Conservation (phyloP, 2,797 vertebrate species). For the Sebastes variabilis region DNA sequence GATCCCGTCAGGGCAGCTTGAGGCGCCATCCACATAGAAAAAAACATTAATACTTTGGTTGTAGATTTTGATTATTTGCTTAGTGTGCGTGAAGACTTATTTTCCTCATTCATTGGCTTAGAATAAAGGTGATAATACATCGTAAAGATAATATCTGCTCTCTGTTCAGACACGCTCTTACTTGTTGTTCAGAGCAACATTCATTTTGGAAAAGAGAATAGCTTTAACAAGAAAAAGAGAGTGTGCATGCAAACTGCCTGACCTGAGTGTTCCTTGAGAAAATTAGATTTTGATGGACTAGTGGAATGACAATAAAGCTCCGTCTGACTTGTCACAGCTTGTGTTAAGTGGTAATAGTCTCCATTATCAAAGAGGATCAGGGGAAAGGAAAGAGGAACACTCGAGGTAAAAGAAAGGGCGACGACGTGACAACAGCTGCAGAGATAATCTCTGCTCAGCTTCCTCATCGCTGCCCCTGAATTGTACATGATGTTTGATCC, state of each 20-base stretch:
- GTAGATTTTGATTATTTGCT: not conserved
- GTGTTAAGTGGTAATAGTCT: slow-evolving; percentile 43
- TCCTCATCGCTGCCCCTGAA: not conserved
- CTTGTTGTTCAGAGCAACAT: not conserved
- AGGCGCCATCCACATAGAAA: not conserved
- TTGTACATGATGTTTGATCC: not conserved
- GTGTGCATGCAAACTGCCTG: slow-evolving; percentile 28
- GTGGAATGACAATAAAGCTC: slow-evolving; percentile 39
- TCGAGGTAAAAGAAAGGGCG: not conserved
- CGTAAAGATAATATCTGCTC: not conserved
- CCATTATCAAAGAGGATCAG: slow-evolving; percentile 30
- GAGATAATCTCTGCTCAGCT: not conserved
- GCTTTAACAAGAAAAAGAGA: not conserved
- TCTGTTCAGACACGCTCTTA: not conserved
- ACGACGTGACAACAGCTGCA: not conserved
- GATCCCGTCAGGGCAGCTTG: not conserved
- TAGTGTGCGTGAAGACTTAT: not conserved
- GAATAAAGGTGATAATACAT: not conserved
- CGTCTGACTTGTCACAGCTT: slow-evolving; percentile 45
- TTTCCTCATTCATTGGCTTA: not conserved
- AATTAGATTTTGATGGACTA: slow-evolving; percentile 53
- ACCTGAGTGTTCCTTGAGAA: slow-evolving; percentile 37
- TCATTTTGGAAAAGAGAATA: not conserved
- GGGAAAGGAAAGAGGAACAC: slow-evolving; percentile 10
- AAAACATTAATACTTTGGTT: not conserved